Evolutionary conservation across 2,797 vertebrate genomes (phyloP).

Genomic region (Dendrocincla tyrannina): DNA sequence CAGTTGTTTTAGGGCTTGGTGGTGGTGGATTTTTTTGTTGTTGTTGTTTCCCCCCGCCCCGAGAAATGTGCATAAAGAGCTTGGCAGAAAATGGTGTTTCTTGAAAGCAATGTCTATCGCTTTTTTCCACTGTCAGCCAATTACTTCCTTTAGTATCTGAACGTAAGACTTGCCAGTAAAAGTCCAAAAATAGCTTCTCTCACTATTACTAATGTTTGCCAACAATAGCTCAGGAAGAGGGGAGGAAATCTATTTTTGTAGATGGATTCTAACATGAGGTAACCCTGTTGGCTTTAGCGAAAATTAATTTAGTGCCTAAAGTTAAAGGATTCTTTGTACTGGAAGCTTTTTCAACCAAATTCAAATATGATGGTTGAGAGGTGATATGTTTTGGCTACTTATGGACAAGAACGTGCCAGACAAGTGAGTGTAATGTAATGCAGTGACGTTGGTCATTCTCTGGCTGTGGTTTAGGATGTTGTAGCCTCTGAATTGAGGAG

Average conservation of each 20-base stretch:
- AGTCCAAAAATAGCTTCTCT: conserved; percentile 38
- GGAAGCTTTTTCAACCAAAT: not conserved
- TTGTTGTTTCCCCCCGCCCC: not conserved
- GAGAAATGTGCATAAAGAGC: not conserved
- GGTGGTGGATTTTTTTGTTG: not conserved
- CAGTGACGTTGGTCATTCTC: not conserved
- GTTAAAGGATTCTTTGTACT: not conserved
- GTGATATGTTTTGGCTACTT: not conserved
- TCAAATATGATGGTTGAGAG: not conserved
- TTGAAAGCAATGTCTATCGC: not conserved
- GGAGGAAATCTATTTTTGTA: conserved; percentile 23
- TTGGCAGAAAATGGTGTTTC: conserved; percentile 6
- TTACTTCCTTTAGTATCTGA: conserved; percentile 28
- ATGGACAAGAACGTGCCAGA: not conserved
- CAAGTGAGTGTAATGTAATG: not conserved
- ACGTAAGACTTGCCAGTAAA: conserved; percentile 15
- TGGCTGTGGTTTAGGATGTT: not conserved
- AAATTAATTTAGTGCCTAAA: not conserved
- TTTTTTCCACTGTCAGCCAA: not conserved
- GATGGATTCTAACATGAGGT: not conserved
- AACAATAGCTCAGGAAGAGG: conserved; percentile 28
- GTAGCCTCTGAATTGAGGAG: not conserved
- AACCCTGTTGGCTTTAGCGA: not conserved
- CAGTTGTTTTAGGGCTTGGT: not conserved
- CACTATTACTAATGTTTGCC: conserved; percentile 36